Percentiles rank a stretch among this genome's conserved stretches.
phyloP scores from a whole-genome alignment of 92 coral and sea anemone species.

The Epizoanthus ramosus region DNA sequence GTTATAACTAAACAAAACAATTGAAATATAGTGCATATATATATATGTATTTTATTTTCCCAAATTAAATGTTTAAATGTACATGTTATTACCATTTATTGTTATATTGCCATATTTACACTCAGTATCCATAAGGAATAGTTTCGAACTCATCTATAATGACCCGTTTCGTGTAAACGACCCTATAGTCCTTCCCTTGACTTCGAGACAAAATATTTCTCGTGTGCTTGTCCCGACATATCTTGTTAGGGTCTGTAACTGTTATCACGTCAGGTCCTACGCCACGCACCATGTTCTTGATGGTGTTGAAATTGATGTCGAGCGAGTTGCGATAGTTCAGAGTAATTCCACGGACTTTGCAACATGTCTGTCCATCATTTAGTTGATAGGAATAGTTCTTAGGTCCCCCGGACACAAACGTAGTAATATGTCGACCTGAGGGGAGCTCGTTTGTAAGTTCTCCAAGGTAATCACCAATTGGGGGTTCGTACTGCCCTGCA shows the following conservation, averaged over 20 bases:
- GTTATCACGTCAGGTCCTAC: constrained; percentile 18
- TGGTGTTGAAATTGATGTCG: constrained; percentile 33
- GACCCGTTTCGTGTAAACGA: constrained; percentile 51
- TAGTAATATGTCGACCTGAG: constrained; percentile 35
- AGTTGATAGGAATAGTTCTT: constrained; percentile 56
- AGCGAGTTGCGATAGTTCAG: constrained; percentile 36
- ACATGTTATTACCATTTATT: no score
- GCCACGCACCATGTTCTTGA: constrained; percentile 37
- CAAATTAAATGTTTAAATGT: no score
- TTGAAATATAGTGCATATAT: no score
- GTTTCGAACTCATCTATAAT: constrained; percentile 36
- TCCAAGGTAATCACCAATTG: constrained; percentile 43
- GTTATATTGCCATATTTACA: not conserved
- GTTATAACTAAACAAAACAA: no score
- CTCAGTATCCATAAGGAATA: constrained; percentile 41
- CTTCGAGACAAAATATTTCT: constrained; percentile 21
- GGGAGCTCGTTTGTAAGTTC: constrained; percentile 46
- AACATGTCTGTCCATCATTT: constrained; percentile 33
- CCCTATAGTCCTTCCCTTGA: constrained; percentile 33
- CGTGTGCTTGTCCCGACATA: constrained; percentile 22
- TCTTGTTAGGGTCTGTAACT: constrained; percentile 39
- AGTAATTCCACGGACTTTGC: constrained; percentile 54
- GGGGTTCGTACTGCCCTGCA: constrained; percentile 37
- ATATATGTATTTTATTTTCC: no score
- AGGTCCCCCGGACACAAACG: constrained; percentile 62